Percentiles rank a stretch among this genome's conserved stretches.
Evolutionary conservation across 2,888 invertebrate genomes (phyloP).

Genomic region (Galerucella pusilla): DNA sequence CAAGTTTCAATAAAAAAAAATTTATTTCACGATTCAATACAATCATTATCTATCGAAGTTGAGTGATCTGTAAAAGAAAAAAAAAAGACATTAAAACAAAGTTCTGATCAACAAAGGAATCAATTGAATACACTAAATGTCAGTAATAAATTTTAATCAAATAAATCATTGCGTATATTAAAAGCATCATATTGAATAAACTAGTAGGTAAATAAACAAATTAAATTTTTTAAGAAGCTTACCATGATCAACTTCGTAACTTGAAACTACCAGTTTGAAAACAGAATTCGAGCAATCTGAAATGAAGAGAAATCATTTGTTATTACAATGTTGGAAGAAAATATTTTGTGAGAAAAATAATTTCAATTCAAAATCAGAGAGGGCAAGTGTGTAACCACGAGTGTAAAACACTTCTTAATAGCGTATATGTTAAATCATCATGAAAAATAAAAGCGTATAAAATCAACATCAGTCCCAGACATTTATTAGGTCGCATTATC

Average conservation of each 20-base stretch:
- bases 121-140: neutral
- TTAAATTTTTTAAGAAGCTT: neutral
- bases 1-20: neutral
- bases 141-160: slow-evolving; percentile 25
- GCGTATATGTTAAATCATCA: slow-evolving; percentile 49
- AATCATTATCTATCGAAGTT: neutral
- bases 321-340: neutral
- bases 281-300: neutral
- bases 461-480: too few species aligned
- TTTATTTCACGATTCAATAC: neutral
- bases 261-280: too few species aligned
- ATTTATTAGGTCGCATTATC: too few species aligned
- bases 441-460: slow-evolving; percentile 6
- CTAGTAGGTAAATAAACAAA: neutral
- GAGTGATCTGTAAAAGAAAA: neutral
- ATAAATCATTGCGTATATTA: slow-evolving; percentile 41
- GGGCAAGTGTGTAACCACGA: slow-evolving; percentile 50
- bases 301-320: neutral
- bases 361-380: slow-evolving; percentile 41
- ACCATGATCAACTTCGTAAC: neutral
- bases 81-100: neutral
- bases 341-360: neutral
- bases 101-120: neutral
- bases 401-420: slow-evolving; percentile 46
- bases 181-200: slow-evolving; percentile 27